Evolutionary conservation across 2,797 vertebrate species (phyloP).

Genomic region (Falco biarmicus): DNA sequence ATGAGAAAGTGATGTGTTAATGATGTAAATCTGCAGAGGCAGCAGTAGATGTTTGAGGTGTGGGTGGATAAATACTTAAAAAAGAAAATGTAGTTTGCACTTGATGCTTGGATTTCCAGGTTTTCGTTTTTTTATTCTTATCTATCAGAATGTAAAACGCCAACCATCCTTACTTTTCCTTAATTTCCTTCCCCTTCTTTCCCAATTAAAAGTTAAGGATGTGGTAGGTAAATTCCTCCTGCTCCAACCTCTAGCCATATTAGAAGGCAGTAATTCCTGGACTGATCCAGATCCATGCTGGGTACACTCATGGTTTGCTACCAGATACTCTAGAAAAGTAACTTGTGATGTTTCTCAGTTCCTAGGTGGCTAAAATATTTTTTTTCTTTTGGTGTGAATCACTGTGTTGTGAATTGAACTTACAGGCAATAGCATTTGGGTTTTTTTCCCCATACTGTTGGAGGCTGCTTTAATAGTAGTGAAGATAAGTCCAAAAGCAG

Average conservation of each 20-base stretch:
- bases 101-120: not conserved
- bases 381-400: not conserved
- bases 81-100: not conserved
- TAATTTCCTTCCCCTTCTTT: not conserved
- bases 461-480: not conserved
- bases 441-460: accelerated
- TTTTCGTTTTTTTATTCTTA: not conserved
- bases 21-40: not conserved
- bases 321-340: not conserved
- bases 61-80: not conserved
- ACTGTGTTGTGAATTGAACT: not conserved
- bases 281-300: not conserved
- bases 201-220: not conserved
- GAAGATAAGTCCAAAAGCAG: not conserved
- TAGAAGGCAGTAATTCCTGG: not conserved
- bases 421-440: not conserved
- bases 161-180: not conserved
- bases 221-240: not conserved
- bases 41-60: not conserved
- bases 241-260: accelerated
- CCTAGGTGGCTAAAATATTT: not conserved
- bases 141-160: not conserved
- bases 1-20: not conserved
- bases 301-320: not conserved
- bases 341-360: not conserved